phyloP scores from a whole-genome alignment of 2,113 vertebrate species.

The Beaufortia kweichowensis region DNA sequence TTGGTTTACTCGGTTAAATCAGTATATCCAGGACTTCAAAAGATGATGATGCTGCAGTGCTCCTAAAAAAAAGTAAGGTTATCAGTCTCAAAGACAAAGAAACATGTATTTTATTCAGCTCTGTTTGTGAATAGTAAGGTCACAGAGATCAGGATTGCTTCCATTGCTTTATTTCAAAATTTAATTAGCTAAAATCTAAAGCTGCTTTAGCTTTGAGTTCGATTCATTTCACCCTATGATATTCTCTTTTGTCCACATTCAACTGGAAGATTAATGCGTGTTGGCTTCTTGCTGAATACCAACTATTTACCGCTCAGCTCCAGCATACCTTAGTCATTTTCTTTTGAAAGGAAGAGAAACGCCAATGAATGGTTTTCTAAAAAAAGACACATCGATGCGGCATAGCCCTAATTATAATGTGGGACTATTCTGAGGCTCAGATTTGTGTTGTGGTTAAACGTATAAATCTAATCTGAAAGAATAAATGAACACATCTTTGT shows the following conservation, averaged over 20 bases:
- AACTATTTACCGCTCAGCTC: conserved; percentile 10
- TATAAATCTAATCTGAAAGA: conserved; percentile 1
- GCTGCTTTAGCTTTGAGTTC: background rate
- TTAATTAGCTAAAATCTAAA: conserved; percentile 7
- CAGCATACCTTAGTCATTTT: conserved; percentile 15
- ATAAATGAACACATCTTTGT: background rate
- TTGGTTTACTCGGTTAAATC: background rate
- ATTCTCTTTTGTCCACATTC: conserved; percentile 16
- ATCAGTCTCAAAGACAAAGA: conserved; percentile 23
- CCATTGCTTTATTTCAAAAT: background rate
- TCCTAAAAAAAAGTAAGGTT: background rate
- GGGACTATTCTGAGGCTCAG: background rate
- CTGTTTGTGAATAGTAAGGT: conserved; percentile 11
- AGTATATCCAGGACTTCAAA: background rate
- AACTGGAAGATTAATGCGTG: conserved; percentile 2
- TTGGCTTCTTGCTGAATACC: background rate
- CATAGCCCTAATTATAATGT: conserved; percentile 4
- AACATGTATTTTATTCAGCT: background rate
- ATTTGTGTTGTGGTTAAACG: background rate
- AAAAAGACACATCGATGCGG: background rate
- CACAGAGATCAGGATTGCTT: background rate
- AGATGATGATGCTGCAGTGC: background rate
- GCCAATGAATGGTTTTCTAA: conserved; percentile 3
- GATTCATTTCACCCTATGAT: conserved; percentile 5
- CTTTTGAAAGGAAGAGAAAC: conserved; percentile 24